These are phyloP conservation scores for Cladorhizidae sp. DNA, from an alignment of 37 sponge, comb jelly and placozoan genomes.

Conservation along the genomic window DNA sequence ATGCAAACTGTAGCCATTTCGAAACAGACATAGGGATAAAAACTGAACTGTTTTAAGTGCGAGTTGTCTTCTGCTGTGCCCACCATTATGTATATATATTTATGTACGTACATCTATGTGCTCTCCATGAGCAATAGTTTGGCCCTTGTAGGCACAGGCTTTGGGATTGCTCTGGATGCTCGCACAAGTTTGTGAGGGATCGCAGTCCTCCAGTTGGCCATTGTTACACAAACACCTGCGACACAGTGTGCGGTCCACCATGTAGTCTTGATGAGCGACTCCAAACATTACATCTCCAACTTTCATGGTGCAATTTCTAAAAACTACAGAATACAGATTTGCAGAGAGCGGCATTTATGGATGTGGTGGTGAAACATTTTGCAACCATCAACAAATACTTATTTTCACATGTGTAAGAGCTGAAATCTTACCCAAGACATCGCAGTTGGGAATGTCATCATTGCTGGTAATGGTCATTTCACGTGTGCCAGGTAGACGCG, in stretches of 20 bases:
- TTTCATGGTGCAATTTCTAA: neutral
- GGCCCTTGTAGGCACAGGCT: neutral
- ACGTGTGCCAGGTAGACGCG: conserved; percentile 8
- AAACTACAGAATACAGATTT: neutral
- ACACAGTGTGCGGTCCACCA: conserved; percentile 1
- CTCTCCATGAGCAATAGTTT: neutral
- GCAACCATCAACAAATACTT: neutral
- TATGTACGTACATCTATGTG: neutral
- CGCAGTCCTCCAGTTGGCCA: conserved; percentile 3
- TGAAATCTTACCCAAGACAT: neutral
- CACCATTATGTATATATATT: neutral
- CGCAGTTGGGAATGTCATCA: conserved; percentile 12
- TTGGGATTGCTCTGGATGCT: neutral
- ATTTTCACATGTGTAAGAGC: neutral
- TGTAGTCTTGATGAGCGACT: conserved; percentile 23
- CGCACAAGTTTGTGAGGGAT: neutral
- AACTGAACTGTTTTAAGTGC: too few relatives aligned
- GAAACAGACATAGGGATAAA: too few relatives aligned
- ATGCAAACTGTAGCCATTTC: too few relatives aligned
- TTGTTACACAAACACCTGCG: conserved; percentile 18
- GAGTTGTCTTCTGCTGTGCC: neutral
- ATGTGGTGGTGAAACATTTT: too few relatives aligned
- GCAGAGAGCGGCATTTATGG: too few relatives aligned
- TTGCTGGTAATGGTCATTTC: neutral
- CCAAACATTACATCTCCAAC: neutral